phyloP scores from a whole-genome alignment of 2,113 vertebrate genomes.

The Microcebus ravelobensis region DNA sequence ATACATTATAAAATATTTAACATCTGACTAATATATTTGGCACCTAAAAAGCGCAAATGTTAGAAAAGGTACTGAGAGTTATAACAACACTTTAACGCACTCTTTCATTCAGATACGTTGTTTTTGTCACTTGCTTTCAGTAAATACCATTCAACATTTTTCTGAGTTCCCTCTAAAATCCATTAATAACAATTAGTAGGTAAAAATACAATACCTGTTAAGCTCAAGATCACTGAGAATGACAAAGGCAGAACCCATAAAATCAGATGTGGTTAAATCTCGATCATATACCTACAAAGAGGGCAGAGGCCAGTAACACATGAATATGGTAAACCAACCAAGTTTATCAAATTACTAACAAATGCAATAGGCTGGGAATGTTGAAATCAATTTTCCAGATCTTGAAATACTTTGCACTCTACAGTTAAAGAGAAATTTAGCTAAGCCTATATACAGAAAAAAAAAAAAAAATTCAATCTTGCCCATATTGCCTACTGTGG shows the following conservation, averaged over 20 bases:
- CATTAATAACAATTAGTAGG: neutral
- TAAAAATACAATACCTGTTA: conserved; percentile 87
- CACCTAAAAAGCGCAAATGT: neutral
- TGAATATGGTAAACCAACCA: conserved; percentile 3
- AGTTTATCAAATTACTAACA: neutral
- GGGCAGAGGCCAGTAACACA: neutral
- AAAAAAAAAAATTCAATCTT: neutral
- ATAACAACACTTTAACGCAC: neutral
- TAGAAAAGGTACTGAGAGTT: neutral
- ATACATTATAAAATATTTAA: neutral
- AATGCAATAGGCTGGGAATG: neutral
- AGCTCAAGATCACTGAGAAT: conserved; percentile 88
- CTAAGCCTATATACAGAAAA: neutral
- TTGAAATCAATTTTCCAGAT: neutral
- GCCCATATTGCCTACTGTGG: neutral
- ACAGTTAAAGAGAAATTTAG: neutral
- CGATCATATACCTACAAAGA: conserved; percentile 93
- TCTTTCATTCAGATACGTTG: neutral
- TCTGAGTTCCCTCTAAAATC: neutral
- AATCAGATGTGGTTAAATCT: conserved; percentile 94
- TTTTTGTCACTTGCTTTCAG: neutral
- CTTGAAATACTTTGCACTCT: neutral
- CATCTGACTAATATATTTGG: neutral
- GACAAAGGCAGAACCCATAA: conserved; percentile 93
- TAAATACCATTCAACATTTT: neutral